phyloP scores from a whole-genome alignment of 2,113 vertebrate species.

The Syngnathoides biaculeatus region DNA sequence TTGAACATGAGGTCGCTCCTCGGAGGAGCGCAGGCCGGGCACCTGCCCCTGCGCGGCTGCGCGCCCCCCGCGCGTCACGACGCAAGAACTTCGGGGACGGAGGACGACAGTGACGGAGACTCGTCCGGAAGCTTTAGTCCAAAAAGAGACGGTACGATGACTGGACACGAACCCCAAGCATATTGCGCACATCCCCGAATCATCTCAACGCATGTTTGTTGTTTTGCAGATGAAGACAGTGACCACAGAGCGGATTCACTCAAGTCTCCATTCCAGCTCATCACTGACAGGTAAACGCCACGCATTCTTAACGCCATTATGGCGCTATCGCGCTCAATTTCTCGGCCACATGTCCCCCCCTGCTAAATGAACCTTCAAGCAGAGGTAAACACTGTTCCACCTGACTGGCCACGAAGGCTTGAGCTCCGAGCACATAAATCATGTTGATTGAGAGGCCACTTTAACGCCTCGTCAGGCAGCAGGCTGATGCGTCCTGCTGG shows the following conservation, averaged over 20 bases:
- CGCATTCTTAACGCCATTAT: constrained; percentile 29
- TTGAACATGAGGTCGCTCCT: constrained; percentile 92
- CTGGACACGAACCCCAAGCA: not conserved
- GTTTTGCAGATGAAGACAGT: constrained; percentile 82
- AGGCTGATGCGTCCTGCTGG: constrained; percentile 36
- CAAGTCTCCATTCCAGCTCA: constrained; percentile 88
- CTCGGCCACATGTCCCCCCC: constrained; percentile 8
- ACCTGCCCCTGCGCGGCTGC: constrained; percentile 77
- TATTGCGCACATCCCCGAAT: not conserved
- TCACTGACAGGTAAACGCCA: constrained; percentile 86
- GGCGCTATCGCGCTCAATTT: constrained; percentile 24
- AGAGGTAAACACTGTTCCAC: constrained; percentile 54
- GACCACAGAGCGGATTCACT: constrained; percentile 83
- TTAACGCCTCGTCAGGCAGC: constrained; percentile 63
- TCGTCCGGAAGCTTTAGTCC: constrained; percentile 84
- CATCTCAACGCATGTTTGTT: not conserved
- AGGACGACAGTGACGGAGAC: constrained; percentile 83
- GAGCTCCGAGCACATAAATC: constrained; percentile 56
- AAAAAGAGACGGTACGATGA: constrained; percentile 84
- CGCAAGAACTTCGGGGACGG: constrained; percentile 75
- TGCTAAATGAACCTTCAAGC: constrained; percentile 43
- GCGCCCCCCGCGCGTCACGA: constrained; percentile 68
- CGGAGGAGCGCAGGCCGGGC: constrained; percentile 79
- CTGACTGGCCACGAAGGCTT: constrained; percentile 35
- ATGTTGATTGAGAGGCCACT: constrained; percentile 56